Conservation (phyloP, 2,888 invertebrate genomes). For the Chloroclysta siterata region DNA sequence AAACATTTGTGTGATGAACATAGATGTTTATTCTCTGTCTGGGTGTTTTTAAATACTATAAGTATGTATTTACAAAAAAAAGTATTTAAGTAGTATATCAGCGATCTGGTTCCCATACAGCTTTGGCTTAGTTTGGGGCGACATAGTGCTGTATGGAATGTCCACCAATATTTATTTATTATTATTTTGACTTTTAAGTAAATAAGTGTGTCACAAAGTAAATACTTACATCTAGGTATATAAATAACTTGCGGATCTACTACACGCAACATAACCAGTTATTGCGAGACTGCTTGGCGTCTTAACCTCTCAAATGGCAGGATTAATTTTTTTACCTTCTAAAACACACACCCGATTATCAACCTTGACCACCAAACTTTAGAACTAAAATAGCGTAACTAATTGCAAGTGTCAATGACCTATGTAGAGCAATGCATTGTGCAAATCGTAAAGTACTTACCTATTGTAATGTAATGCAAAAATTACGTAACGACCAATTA, state of each 20-base stretch:
- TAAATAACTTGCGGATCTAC: conserved; percentile 3
- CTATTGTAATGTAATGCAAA: conserved; percentile 28
- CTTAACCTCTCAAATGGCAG: conserved; percentile 24
- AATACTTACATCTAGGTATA: not conserved
- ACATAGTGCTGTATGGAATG: too few relatives aligned
- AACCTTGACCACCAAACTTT: conserved; percentile 24
- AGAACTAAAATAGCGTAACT: conserved; percentile 21
- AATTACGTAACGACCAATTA: conserved; percentile 35
- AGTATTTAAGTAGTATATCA: too few relatives aligned
- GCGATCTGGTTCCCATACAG: too few relatives aligned
- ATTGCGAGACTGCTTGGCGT: conserved; percentile 42
- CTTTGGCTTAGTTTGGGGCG: too few relatives aligned
- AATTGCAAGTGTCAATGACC: conserved; percentile 34
- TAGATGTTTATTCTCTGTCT: too few relatives aligned
- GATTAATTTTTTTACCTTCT: conserved; percentile 13
- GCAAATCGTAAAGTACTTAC: conserved; percentile 29
- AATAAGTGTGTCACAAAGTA: conserved; percentile 1
- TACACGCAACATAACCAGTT: conserved; percentile 23
- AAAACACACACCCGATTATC: conserved; percentile 9
- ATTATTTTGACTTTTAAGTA: conserved; percentile 4
- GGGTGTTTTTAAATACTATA: too few relatives aligned
- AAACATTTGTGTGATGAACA: too few relatives aligned
- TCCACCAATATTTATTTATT: too few relatives aligned
- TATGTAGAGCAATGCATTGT: conserved; percentile 36
- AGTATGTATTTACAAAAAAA: too few relatives aligned